phyloP scores from a whole-genome alignment of 2,888 invertebrate species.

The Dynastes hyllus region DNA sequence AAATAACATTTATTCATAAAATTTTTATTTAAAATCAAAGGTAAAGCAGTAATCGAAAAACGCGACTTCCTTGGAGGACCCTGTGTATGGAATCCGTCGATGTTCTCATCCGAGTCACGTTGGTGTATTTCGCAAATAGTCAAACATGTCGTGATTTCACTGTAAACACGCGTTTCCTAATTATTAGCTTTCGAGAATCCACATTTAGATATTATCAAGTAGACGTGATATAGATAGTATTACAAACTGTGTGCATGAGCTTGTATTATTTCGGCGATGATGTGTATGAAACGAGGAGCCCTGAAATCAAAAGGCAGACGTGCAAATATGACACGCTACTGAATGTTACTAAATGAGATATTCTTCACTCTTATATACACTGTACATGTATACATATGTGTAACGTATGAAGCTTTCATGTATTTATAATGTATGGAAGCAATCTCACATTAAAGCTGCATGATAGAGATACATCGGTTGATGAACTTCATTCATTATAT shows the following conservation, averaged over 20 bases:
- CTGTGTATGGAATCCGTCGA: not conserved
- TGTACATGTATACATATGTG: not conserved
- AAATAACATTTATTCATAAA: too few species aligned
- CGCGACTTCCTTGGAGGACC: not conserved
- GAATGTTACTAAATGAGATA: not conserved
- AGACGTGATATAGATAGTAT: constrained; percentile 27
- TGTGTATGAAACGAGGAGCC: not conserved
- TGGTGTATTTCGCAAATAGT: constrained; percentile 13
- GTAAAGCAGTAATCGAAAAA: too few species aligned
- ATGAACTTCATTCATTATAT: too few species aligned
- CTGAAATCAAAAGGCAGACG: not conserved
- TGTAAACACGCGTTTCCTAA: constrained; percentile 1
- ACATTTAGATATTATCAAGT: constrained; percentile 16
- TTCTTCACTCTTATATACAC: too few species aligned
- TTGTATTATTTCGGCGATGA: not conserved
- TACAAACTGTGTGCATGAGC: not conserved
- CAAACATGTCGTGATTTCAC: not conserved
- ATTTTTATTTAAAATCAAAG: too few species aligned
- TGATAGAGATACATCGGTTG: too few species aligned
- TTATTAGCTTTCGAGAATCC: constrained; percentile 24
- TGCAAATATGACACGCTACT: constrained; percentile 9
- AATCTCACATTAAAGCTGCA: too few species aligned
- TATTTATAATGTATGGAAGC: too few species aligned
- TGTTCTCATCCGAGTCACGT: constrained; percentile 3
- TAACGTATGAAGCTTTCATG: too few species aligned